Conservation (phyloP, 2,113 vertebrate species). For the Rhea americana region DNA sequence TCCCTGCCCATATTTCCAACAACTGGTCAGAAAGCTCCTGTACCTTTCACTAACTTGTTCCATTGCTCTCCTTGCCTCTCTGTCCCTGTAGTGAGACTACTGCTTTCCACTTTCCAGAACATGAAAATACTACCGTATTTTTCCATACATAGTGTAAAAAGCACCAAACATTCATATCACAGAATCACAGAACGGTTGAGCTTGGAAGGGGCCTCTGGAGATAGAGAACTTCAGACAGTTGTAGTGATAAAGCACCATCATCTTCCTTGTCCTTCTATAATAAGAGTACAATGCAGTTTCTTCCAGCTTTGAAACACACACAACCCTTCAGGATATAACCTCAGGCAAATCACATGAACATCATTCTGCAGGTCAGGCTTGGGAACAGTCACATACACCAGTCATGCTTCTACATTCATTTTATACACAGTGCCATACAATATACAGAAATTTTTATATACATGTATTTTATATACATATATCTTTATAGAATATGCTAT, state of each 20-base stretch:
- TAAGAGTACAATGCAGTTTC: accelerated
- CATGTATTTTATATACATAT: conserved; percentile 80
- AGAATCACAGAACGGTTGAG: too few species aligned
- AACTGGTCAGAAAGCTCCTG: not conserved
- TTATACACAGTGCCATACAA: conserved; percentile 79
- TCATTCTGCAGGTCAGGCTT: not conserved
- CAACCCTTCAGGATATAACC: not conserved
- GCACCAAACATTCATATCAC: not conserved
- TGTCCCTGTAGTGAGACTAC: accelerated
- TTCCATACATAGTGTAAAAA: accelerated
- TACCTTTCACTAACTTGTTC: not conserved
- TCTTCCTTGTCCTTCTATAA: not conserved
- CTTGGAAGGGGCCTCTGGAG: too few species aligned
- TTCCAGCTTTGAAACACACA: not conserved
- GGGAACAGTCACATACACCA: conserved; percentile 47
- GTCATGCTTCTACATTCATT: conserved; percentile 68
- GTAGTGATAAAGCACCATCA: accelerated
- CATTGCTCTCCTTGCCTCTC: not conserved
- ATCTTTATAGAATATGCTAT: conserved; percentile 81
- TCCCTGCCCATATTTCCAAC: not conserved
- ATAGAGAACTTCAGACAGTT: too few species aligned
- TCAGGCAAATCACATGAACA: not conserved
- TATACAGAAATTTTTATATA: conserved; percentile 80
- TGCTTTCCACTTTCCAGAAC: not conserved
- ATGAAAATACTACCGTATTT: accelerated